These are phyloP conservation scores for Trissonchulus sp. DNA, from an alignment of 2,888 invertebrate genomes.

Conservation along the genomic window DNA sequence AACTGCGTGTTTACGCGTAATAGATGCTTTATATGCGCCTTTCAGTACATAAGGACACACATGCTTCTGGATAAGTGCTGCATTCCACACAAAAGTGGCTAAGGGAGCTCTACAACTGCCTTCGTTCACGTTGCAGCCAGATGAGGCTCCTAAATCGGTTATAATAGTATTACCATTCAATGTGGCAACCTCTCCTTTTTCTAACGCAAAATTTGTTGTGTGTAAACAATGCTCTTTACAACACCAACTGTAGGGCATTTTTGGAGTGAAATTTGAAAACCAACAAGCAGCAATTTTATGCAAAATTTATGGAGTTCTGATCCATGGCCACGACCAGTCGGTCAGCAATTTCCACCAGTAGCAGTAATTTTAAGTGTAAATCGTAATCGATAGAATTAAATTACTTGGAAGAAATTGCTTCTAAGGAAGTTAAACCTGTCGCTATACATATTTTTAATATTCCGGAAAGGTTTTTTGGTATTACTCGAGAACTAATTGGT, in stretches of 20 bases:
- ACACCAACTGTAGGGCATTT: neutral
- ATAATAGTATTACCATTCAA: neutral
- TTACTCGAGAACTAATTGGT: too few species aligned
- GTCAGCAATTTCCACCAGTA: too few species aligned
- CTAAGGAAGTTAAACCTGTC: too few species aligned
- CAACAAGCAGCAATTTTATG: too few species aligned
- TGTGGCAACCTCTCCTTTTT: neutral
- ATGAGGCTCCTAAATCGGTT: neutral
- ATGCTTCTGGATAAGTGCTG: neutral
- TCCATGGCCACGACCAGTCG: too few species aligned
- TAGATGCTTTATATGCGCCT: neutral
- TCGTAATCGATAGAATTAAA: too few species aligned
- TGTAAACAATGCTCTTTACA: neutral
- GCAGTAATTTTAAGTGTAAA: too few species aligned
- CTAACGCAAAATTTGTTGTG: neutral
- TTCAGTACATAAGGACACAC: neutral
- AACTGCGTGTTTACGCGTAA: neutral
- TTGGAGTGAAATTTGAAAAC: neutral
- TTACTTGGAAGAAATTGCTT: too few species aligned
- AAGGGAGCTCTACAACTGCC: neutral
- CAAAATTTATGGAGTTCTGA: too few species aligned
- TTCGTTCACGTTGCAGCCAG: neutral
- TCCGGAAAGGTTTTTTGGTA: too few species aligned
- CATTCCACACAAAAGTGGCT: neutral
- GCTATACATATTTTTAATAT: too few species aligned